A percentile compares a stretch with the other conserved stretches of the same genome.
These are phyloP conservation scores for Piliocolobus tephrosceles DNA, from an alignment of 2,113 vertebrate species.

Conservation along the genomic window DNA sequence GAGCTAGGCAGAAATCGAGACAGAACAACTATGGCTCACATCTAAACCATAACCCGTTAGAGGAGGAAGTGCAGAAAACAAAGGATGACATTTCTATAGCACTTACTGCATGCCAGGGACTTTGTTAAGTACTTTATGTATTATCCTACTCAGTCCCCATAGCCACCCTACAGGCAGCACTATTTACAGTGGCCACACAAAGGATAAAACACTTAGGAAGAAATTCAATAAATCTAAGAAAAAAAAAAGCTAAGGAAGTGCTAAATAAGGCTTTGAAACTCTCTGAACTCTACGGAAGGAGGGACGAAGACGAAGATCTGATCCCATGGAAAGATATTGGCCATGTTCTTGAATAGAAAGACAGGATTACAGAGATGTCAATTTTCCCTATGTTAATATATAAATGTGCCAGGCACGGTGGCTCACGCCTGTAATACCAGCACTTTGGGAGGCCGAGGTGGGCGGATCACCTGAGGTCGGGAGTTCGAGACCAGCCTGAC, in stretches of 20 bases:
- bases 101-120: not conserved
- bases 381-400: not conserved
- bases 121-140: not conserved
- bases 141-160: not conserved
- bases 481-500: no score
- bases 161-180: no score
- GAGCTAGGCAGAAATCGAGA: not conserved
- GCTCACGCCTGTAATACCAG: no score
- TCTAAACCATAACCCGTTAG: not conserved
- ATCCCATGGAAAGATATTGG: not conserved
- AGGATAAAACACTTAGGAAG: not conserved
- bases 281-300: not conserved
- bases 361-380: not conserved
- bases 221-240: not conserved
- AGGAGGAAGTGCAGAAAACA: not conserved
- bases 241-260: not conserved
- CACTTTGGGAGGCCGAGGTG: no score
- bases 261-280: not conserved
- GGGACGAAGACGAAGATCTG: not conserved
- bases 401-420: not conserved
- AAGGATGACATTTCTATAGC: not conserved
- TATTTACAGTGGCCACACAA: not conserved
- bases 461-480: no score
- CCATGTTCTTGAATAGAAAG: not conserved
- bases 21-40: not conserved